Base-by-base conservation (phyloP, 1,140 invertebrate species). In the Hypsibius dujardini region DNA sequence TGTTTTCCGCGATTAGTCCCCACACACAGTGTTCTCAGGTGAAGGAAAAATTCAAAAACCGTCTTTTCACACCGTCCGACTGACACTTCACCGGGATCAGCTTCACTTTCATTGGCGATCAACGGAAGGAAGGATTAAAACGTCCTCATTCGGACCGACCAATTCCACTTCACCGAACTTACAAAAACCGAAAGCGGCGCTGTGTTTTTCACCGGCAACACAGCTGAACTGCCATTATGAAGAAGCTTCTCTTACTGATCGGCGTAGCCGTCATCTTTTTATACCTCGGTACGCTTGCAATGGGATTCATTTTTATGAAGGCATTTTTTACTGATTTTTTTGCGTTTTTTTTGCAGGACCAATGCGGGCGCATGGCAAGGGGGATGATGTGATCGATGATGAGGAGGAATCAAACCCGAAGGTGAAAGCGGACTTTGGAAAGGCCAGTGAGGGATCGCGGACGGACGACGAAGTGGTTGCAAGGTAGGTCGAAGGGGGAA, bases 381-480 rank as follows among this genome's bases (percentile, higher is more conserved):
- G 42, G 62, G 62, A 67, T 42, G 62, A 67, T 42, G 42, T 67
- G 42, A n/a, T n/a, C n/a, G 62, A 67, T 14, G 71, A 72, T 45
- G 70, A 46, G 7, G 46, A 69, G 2, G 67, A 70, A 3, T 71
- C 59, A 56, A 67, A 59, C 47, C 71, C 72, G 28, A 79, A 72
- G 46, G 85, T 91, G 45, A 87, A 90, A 59, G 76, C 83, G 56
- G 87, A 92, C 80, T 78, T 92, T 62, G 89, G 89, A 1, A 84
- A 87, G 46, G 88, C 86, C 72, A 83, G 86, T 75, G 89, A 92
- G 79, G 90, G 83, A 72, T 90, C 88, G 14, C 84, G 87, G 80
- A 92, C 90, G 15, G 82, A 83, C 74, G 82, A 82, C 77, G 80
- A 81, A 76, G 78, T 76, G 47, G 78, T 81, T 47, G 74, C 79